Base-by-base conservation (phyloP, 37 sponge, comb jelly and placozoan genomes). In the Dysidea cf. avara region DNA sequence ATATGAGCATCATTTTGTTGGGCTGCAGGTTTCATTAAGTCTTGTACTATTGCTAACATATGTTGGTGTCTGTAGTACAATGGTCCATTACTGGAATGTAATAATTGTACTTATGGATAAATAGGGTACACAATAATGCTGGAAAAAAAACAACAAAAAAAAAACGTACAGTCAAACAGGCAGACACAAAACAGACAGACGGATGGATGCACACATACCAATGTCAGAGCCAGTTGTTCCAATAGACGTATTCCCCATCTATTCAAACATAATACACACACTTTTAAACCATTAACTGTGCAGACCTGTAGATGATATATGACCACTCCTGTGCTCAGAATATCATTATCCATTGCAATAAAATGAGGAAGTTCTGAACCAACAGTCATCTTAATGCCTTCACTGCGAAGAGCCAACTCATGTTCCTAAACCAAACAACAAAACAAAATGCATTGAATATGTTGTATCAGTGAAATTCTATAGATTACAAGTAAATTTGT, bases 371-470 rank as follows among this genome's bases (percentile, higher is more conserved):
- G 69, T 72, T 83, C 75, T 0, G 95, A 94, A 7, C 78, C 83
- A 14, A 94, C 87, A 64, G 69, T 73, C 81, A 94, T 82, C 72
- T 89, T 87, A 11, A 89, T 87, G 39, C 95, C 95, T 31, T 89
- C 87, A 72, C 87, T 78, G 47, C 63, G 78, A 58, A 94, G 66
- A 38, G 90, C 95, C 53, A 94, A 32, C 24, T 89, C 77, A 28
- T 70, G 70, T 47, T 88, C 90, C 94, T 93, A 66, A 50, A 0
- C 24, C 16, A 47, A 18, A 84, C 31, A 55, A 39, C 36, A n/a
- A 82, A 14, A n/a, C 21, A 61, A n/a, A 32, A 16, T 47, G 16
- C 69, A 49, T 13, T 17, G 7, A n/a, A n/a, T n/a, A n/a, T n/a
- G n/a, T n/a, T n/a, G n/a, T n/a, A n/a, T n/a, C n/a, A 58, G 60